Evolutionary conservation across 2,797 vertebrate genomes (phyloP).

Genomic region (Gymnoscopelus microlampas): DNA sequence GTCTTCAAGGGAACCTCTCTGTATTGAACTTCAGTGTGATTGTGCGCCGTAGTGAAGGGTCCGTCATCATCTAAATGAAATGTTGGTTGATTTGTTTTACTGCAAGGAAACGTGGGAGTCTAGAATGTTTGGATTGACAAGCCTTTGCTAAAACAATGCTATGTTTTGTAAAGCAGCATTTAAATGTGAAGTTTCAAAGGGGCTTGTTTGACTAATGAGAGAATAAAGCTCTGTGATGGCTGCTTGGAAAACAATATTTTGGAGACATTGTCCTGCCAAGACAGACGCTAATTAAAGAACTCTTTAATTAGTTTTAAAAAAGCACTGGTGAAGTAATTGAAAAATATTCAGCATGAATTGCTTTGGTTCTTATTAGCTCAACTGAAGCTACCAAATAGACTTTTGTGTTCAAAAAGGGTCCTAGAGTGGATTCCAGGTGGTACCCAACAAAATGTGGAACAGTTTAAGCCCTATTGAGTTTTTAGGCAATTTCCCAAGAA

Average conservation of each 20-base stretch:
- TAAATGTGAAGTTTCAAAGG: conserved; percentile 23
- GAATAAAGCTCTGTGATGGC: neutral
- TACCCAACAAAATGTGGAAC: too few species aligned
- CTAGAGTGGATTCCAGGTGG: too few species aligned
- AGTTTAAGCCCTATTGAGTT: too few species aligned
- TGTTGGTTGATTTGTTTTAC: conserved; percentile 38
- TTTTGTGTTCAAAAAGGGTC: too few species aligned
- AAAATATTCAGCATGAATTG: conserved; percentile 1
- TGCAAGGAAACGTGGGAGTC: neutral
- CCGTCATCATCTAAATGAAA: conserved; percentile 48
- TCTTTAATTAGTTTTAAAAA: conserved; percentile 26
- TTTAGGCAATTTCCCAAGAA: too few species aligned
- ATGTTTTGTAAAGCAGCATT: conserved; percentile 33
- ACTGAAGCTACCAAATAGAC: too few species aligned
- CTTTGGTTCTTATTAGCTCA: too few species aligned
- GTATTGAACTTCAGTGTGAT: neutral
- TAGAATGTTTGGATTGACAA: conserved; percentile 20
- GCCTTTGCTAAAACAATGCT: conserved; percentile 5
- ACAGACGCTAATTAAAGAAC: neutral
- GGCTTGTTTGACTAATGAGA: neutral
- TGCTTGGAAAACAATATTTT: too few species aligned
- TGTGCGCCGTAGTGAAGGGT: conserved; percentile 39
- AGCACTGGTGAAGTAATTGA: neutral
- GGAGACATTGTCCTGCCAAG: too few species aligned
- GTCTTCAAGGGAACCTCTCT: conserved; percentile 25